Base-by-base conservation (phyloP, 2,113 vertebrate species). In the Sylvietta virens region DNA sequence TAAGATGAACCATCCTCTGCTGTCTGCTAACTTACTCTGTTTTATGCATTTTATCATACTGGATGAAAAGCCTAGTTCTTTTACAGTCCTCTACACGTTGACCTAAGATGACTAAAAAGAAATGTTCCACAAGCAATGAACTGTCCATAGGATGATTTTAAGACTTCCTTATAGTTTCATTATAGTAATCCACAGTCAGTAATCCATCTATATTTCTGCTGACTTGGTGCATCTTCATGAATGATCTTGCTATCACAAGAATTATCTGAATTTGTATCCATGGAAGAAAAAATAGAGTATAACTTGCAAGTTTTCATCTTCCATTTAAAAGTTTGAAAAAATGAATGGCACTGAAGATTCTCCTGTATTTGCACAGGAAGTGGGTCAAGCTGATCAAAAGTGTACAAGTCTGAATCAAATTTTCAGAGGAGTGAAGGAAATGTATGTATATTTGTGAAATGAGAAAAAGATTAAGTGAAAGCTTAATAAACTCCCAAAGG, bases 381-480 rank as follows among this genome's bases (percentile, higher is more conserved):
- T 47, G 17, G 15, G 30, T 66, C 30, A 89, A 87, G 18, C 22
- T 86, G 27, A 57, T 86, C 53, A 48, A 72, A 35, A 48, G 42
- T 92, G 74, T 86, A 79, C 10, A 76, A 76, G 24, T 85, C 53
- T 64, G 79, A 87, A 81, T 71, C 15, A 81, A 60, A 88, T 93
- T 89, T 97, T 85, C 67, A 84, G 64, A 72, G 17, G 13, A 93
- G 23, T 6, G 80, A 65, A 85, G 57, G 10, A 76, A 91, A 91
- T 35, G 6, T 53, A 22, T 48, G 13, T 54, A 18, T 84, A 54
- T 73, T 66, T 91, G 31, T 66, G 81, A 82, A 93, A 91, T 65
- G 54, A 91, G 64, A 80, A 90, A 73, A 90, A 67, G 57, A 44
- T 47, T 88, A 90, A 92, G 93, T 78, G 81, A 92, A 95, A 93